Evolutionary conservation across 2,888 invertebrate genomes (phyloP), one percentile per base, ranked within the genome.

Genomic region (Shargacucullia verbasci): DNA sequence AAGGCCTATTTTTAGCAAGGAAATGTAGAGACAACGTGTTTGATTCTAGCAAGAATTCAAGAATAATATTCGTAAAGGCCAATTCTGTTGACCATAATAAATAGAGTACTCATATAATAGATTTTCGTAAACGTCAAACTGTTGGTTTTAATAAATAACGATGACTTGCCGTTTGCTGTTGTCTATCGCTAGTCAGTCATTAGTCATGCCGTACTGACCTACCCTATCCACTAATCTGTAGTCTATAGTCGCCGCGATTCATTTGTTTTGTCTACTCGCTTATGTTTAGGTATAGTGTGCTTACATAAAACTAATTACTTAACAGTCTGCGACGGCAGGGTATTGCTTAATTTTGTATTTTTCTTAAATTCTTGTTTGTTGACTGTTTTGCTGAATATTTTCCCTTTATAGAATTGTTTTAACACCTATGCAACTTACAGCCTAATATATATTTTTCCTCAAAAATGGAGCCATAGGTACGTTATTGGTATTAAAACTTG

Each of bases 171-270:
- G 35, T 44, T 52, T 34, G 29, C 12, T 43, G 37, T 37, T 12
- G 43, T 40, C 20, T 37, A 41, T 29, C 33, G 49, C 29, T 53
- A 20, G 20, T 20, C 20, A 20, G 2, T 2, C 20, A 20, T 61
- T 56, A 56, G 48, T 56, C 56, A 67, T n/a, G 49, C 12, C 37
- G 29, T 12, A 68, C 67, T 67, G 67, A 67, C 69, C 67, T 67
- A 68, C 46, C 63, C 29, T 47, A 68, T 34, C 20, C 25, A 47
- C 35, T 13, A 35, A 7, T 20, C 20, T 20, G 20, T 20, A 20
- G 41, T 25, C 33, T n/a, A 3, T 34, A 50, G 49, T 27, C 66
- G 43, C 41, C 46, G 34, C 48, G 37, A 8, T 11, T 13, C 15
- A 38, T 54, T 63, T 58, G 46, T 50, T 35, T 5, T 33, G 57